These are phyloP conservation scores for Furnarius figulus DNA, from an alignment of 2,113 vertebrate genomes.

Conservation along the genomic window DNA sequence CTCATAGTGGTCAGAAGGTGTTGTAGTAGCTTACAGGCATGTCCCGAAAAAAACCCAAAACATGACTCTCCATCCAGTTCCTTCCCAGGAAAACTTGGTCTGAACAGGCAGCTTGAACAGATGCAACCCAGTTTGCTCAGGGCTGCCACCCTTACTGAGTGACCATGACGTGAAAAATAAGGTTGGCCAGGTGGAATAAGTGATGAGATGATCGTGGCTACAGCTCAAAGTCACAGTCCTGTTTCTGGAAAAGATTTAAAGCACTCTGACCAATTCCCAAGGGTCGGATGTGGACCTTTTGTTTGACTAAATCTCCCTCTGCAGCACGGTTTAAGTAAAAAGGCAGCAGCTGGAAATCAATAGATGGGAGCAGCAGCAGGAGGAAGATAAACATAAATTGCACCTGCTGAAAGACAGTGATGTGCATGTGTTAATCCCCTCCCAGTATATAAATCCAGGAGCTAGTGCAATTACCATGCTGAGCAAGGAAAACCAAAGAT, in stretches of 20 bases:
- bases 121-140: neutral
- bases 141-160: neutral
- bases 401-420: neutral
- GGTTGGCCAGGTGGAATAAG: neutral
- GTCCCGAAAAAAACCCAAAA: neutral
- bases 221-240: neutral
- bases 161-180: neutral
- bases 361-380: neutral
- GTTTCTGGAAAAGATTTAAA: neutral
- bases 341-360: conserved; percentile 24
- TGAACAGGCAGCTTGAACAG: neutral
- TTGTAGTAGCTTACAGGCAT: neutral
- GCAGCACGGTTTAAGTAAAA: neutral
- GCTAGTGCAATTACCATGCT: neutral
- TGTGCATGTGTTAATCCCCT: neutral
- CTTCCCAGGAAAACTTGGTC: neutral
- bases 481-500: neutral
- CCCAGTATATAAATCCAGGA: neutral
- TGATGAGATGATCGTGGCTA: fast-evolving
- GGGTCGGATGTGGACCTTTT: neutral
- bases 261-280: neutral
- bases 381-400: conserved; percentile 24
- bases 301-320: neutral
- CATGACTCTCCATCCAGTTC: neutral
- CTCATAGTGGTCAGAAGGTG: neutral